Percentiles rank a stretch among this genome's conserved stretches.
phyloP scores from a whole-genome alignment of 2,113 vertebrate species.

The Phalacrocorax carbo region DNA sequence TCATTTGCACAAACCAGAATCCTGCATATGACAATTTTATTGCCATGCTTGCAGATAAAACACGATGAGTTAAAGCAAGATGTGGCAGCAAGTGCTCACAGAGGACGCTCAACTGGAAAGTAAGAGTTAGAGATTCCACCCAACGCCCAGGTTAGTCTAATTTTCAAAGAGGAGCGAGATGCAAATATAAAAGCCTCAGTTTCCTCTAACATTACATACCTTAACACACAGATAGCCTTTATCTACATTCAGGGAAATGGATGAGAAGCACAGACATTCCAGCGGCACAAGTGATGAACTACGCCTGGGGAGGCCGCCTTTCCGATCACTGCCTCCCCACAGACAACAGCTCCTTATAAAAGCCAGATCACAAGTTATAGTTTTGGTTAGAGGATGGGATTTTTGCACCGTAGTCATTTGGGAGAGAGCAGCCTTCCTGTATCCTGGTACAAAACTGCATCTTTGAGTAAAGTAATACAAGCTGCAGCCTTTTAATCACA shows the following conservation, averaged over 20 bases:
- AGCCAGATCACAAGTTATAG: not conserved
- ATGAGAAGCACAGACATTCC: not conserved
- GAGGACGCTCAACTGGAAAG: not conserved
- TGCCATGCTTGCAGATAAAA: not conserved
- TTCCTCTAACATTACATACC: not conserved
- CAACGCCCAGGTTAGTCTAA: not conserved
- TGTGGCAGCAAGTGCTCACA: not conserved
- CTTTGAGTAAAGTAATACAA: not conserved
- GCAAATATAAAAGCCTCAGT: not conserved
- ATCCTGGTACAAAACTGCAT: not conserved
- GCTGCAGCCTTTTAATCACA: not conserved
- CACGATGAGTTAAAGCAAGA: not conserved
- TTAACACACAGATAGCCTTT: not conserved
- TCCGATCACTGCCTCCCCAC: not conserved
- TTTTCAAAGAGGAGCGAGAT: not conserved
- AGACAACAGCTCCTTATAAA: not conserved
- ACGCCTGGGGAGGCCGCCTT: rapidly evolving
- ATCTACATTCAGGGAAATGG: not conserved
- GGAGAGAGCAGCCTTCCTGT: not conserved
- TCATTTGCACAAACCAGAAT: not conserved
- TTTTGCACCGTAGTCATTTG: not conserved
- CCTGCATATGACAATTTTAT: not conserved
- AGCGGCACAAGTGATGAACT: not conserved
- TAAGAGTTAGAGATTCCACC: not conserved
- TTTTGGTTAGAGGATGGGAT: not conserved